Percentiles rank a stretch among this genome's conserved stretches.
Conservation (phyloP, 2,888 invertebrate genomes). For the Marronus borbonicus region DNA sequence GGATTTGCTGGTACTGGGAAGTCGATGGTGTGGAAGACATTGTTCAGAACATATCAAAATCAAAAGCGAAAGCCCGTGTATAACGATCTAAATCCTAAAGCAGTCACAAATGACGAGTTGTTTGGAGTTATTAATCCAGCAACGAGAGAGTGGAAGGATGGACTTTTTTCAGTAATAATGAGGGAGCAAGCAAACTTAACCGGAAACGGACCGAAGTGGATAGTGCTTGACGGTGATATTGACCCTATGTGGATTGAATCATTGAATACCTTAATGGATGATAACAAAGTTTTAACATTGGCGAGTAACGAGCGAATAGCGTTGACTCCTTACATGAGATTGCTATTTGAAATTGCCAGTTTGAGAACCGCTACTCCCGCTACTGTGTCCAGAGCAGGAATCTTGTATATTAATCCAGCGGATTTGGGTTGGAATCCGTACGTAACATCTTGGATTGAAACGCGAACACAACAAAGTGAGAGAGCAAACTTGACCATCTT, state of each 20-base stretch:
- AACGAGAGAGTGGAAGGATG: conserved; percentile 94
- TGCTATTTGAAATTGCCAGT: conserved; percentile 94
- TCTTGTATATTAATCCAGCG: conserved; percentile 93
- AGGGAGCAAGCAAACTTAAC: conserved; percentile 92
- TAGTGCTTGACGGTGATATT: conserved; percentile 95
- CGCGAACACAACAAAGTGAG: conserved; percentile 80
- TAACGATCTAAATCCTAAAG: conserved; percentile 95
- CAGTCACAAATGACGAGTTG: conserved; percentile 95
- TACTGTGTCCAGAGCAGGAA: conserved; percentile 95
- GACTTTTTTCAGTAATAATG: conserved; percentile 94
- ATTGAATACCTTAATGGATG: conserved; percentile 97
- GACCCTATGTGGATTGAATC: conserved; percentile 99
- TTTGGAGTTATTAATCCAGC: conserved; percentile 95
- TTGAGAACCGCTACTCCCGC: conserved; percentile 95
- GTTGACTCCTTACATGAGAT: conserved; percentile 88
- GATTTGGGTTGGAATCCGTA: conserved; percentile 97
- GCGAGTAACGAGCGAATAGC: conserved; percentile 97
- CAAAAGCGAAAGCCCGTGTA: conserved; percentile 86
- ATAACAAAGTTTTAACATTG: conserved; percentile 94
- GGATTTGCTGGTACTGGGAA: conserved; percentile 94
- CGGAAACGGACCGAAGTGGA: conserved; percentile 93
- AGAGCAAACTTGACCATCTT: conserved; percentile 87
- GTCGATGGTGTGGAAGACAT: conserved; percentile 92
- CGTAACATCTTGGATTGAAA: conserved; percentile 91
- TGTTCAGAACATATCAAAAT: conserved; percentile 87